Evolutionary conservation across 2,888 invertebrate species (phyloP).

Genomic region (Protophormia terraenovae): DNA sequence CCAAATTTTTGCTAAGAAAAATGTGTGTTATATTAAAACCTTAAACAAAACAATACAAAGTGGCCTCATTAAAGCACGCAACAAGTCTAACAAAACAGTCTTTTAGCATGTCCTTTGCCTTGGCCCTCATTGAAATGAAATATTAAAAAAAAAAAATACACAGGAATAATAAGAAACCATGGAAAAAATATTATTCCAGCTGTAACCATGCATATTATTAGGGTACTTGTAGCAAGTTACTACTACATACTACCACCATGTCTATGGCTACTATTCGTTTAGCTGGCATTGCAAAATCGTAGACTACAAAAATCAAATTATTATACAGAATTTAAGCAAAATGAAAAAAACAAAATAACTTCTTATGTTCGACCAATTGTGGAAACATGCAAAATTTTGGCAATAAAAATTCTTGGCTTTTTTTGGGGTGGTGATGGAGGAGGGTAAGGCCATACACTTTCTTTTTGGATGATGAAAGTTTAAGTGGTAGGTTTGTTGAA

Average conservation of each 20-base stretch:
- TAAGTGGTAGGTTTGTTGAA: neutral
- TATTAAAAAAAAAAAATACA: neutral
- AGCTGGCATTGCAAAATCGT: conserved; percentile 5
- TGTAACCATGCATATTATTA: conserved; percentile 67
- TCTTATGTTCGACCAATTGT: conserved; percentile 63
- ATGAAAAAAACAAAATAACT: conserved; percentile 38
- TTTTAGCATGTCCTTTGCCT: conserved; percentile 58
- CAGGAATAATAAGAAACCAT: conserved; percentile 30
- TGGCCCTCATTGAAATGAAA: conserved; percentile 43
- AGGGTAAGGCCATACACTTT: neutral
- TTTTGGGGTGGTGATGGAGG: conserved; percentile 14
- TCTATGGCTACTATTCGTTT: conserved; percentile 10
- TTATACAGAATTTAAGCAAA: conserved; percentile 28
- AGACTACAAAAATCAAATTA: conserved; percentile 22
- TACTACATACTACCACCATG: conserved; percentile 20
- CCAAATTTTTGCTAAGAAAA: conserved; percentile 30
- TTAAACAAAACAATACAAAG: conserved; percentile 65
- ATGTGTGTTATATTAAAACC: conserved; percentile 51
- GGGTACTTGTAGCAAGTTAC: conserved; percentile 55
- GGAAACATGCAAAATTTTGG: conserved; percentile 64
- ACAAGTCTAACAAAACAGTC: conserved; percentile 45
- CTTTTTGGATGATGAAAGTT: neutral
- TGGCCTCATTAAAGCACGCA: conserved; percentile 67
- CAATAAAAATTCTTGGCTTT: conserved; percentile 61
- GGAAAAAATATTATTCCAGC: conserved; percentile 53